phyloP scores from a whole-genome alignment of 2,113 vertebrate genomes.

The Dendropsophus ebraccatus region DNA sequence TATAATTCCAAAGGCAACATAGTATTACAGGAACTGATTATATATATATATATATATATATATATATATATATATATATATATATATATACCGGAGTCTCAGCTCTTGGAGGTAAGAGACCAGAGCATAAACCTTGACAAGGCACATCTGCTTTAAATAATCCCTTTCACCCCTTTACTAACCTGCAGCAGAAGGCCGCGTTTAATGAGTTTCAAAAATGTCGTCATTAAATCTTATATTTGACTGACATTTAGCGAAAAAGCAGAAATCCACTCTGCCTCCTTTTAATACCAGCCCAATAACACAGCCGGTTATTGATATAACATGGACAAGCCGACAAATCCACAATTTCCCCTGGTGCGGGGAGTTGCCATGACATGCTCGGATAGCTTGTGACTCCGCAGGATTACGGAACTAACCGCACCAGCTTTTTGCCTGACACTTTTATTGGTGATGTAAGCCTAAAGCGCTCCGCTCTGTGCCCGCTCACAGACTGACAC shows the following conservation, averaged over 20 bases:
- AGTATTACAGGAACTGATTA: too few species aligned
- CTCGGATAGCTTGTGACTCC: constrained; percentile 73
- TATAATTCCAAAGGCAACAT: constrained; percentile 67
- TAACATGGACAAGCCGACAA: constrained; percentile 75
- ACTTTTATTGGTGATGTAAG: constrained; percentile 83
- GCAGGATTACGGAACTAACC: constrained; percentile 74
- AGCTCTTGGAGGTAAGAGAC: constrained; percentile 69
- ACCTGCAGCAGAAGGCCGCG: constrained; percentile 64
- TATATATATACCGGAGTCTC: constrained; percentile 64
- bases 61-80: too few species aligned
- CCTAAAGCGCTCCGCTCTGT: constrained; percentile 76
- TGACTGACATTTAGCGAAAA: constrained; percentile 74
- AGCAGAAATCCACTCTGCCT: constrained; percentile 73
- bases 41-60: neutral
- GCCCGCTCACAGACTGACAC: constrained; percentile 73
- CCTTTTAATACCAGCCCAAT: constrained; percentile 75
- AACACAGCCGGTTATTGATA: constrained; percentile 77
- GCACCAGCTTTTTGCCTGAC: constrained; percentile 77
- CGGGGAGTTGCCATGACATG: constrained; percentile 73
- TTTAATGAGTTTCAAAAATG: constrained; percentile 69
- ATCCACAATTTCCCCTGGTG: constrained; percentile 76
- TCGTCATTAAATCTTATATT: constrained; percentile 74
- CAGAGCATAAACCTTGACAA: constrained; percentile 70
- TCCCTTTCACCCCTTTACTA: constrained; percentile 67
- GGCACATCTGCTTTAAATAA: constrained; percentile 67